Base-by-base conservation (phyloP, 2,113 vertebrate genomes). In the Bufo bufo region DNA sequence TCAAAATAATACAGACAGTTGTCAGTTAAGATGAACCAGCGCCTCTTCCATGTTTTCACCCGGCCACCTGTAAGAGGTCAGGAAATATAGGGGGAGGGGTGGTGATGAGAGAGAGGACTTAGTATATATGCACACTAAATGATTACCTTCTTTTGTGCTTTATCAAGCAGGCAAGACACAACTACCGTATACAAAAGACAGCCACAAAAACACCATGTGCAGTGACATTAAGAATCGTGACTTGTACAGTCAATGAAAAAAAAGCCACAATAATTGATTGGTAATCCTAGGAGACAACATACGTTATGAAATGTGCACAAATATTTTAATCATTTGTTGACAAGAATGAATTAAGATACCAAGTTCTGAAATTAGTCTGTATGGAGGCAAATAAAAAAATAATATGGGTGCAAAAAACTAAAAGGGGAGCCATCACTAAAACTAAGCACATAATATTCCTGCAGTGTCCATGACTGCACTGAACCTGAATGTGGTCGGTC, bases 1-100 rank as follows among this genome's bases (percentile, higher is more conserved):
- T 98, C 97, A 86, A 98, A 98, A 91, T 98, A 98, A 93, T 98
- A 98, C 85, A 98, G 96, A 91, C 97, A 98, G 95, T 98, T 98
- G 92, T 98, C 97, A 0, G 97, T 98, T 84, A 98, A 95, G 90
- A 98, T 98, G 90, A 98, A 98, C 97, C 97, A 98, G 86, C 97
- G 96, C 79, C 97, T 94, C 90, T 98, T 98, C 97, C 97, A 98
- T 20, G 97, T 98, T 93, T 98, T 98, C 88, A 98, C 97, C 66
- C 97, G 96, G 90, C 97, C 97, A 86, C 97, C 97, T 98, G 95
- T 56, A 77, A 84, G 17, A 88, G 16, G 17, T 47, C 6, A 75
- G 0, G 16, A 74, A 58, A 56, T 58, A 47, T n/a, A 10, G 47
- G 72, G 47, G 43, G 9, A 4, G 75, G 0, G 47, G 86, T 66